Percentiles rank a stretch among this genome's conserved stretches.
Evolutionary conservation across 2,888 invertebrate genomes (phyloP).

Genomic region (Amphipoea oculea): DNA sequence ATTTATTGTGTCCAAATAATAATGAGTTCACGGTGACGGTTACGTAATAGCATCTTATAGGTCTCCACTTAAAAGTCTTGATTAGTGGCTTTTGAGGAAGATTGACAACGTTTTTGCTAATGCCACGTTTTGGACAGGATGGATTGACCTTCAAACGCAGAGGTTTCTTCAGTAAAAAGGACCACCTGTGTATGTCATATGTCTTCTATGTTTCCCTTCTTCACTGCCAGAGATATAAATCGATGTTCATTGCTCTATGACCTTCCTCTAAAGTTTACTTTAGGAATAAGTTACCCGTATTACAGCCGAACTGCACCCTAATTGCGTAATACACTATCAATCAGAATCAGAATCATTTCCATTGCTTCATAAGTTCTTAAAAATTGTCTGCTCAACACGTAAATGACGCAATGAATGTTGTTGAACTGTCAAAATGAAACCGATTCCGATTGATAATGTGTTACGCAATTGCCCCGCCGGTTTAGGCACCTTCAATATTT

Average conservation of each 20-base stretch:
- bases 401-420: too few species aligned
- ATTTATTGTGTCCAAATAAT: slow-evolving; percentile 26
- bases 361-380: too few species aligned
- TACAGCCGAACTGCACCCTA: background rate
- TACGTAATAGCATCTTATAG: background rate
- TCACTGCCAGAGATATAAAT: background rate
- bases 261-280: background rate
- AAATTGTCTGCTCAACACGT: too few species aligned
- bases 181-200: background rate
- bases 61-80: background rate
- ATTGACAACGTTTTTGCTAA: background rate
- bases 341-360: too few species aligned
- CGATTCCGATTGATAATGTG: too few species aligned
- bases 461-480: too few species aligned
- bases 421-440: too few species aligned
- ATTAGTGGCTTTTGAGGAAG: background rate
- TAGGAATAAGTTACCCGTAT: background rate
- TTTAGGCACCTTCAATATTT: background rate
- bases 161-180: background rate
- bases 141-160: background rate
- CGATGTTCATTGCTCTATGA: background rate
- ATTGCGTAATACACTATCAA: too few species aligned
- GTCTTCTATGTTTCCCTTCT: background rate
- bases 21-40: background rate
- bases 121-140: background rate